Conservation (phyloP, 1,140 invertebrate species). For the Pseudomyrmex gracilis region DNA sequence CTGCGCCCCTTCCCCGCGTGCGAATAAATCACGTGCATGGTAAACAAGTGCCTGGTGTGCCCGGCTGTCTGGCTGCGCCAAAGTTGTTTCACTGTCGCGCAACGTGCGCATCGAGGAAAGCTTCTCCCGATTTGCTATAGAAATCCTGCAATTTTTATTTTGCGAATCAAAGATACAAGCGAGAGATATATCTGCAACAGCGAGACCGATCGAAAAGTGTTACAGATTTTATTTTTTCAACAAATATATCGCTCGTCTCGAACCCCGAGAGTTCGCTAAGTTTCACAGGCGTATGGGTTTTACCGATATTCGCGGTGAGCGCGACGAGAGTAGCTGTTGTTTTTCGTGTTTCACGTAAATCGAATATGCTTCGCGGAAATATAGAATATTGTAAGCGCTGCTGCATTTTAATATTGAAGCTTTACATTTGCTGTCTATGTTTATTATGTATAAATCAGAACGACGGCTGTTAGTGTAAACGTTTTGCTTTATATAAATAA, state of each 20-base stretch:
- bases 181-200: neutral
- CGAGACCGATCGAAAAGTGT: conserved; percentile 10
- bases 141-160: conserved; percentile 28
- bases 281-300: conserved; percentile 2
- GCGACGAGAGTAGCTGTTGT: neutral
- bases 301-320: neutral
- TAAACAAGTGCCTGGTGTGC: conserved; percentile 45
- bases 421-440: neutral
- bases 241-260: conserved; percentile 11
- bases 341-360: neutral
- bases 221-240: neutral
- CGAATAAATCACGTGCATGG: conserved; percentile 48
- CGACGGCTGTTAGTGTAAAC: neutral
- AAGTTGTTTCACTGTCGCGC: conserved; percentile 22
- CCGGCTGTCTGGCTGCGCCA: neutral
- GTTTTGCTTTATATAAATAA: neutral
- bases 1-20: neutral
- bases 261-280: neutral
- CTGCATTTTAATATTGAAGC: conserved; percentile 13
- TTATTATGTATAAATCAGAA: conserved; percentile 10
- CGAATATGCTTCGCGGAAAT: neutral
- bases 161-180: neutral
- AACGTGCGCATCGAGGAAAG: neutral
- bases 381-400: neutral
- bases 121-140: conserved; percentile 10